Base-by-base conservation (phyloP, 2,797 vertebrate species). In the Phylloscopus collybita region DNA sequence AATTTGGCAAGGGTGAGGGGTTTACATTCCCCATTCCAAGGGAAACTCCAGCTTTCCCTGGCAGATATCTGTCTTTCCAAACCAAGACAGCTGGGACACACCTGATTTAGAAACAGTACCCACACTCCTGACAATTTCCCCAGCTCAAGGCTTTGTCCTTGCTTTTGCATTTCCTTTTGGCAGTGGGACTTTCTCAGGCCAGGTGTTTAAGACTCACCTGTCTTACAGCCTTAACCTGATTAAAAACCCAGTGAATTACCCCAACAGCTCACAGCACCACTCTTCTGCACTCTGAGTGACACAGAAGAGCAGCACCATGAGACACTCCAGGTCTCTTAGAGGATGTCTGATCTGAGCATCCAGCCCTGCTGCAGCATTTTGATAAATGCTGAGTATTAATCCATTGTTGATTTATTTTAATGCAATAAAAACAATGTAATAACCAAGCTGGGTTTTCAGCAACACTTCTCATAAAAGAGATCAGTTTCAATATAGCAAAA, bases 391-490 rank as follows among this genome's bases (percentile, higher is more conserved):
- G 44, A 36, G 59, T 12, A 56, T 61, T 70, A 86, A 87, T 21
- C 15, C 6, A 3, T 14, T 65, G 50, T 16, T 44, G 14, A 36
- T 80, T 90, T 86, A 67, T 72, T 92, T 88, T 79, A 94, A 75
- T 76, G 66, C 49, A 86, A 86, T 88, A 79, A 88, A 83, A 92
- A 75, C 69, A 81, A 95, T 53, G 42, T 4, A 93, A 85, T 86
- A 62, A 87, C 50, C 57, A 53, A 80, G 54, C 17, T 7, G 12
- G 34, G 29, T 65, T 69, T 73, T 93, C 47, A 94, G 40, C 84
- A 69, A 34, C 73, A 18, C 49, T 78, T 49, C 72, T 53, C 73
- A 71, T 71, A 75, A 86, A 86, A 86, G 51, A 79, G 30, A 61
- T n/a, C 54, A 9, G 27, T 47, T 88, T 94, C 74, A 86, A 59